Evolutionary conservation across 1,140 invertebrate species (phyloP).

Genomic region (Cotesia glomerata): DNA sequence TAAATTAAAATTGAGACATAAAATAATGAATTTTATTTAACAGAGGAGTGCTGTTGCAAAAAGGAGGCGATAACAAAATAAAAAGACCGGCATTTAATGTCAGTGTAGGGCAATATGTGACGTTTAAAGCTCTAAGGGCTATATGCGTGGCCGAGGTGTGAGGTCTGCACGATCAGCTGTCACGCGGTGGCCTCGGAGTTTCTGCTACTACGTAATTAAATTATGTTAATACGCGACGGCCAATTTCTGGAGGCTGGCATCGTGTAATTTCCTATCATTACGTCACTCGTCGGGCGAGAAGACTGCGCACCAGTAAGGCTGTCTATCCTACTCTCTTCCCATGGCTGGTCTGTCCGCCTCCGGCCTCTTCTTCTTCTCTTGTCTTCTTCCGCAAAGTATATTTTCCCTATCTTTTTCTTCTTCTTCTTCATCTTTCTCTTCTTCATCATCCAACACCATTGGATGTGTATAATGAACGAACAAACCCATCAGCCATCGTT

Average conservation of each 20-base stretch:
- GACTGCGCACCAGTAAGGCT: conserved; percentile 4
- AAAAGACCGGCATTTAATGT: background rate
- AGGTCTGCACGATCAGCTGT: conserved; percentile 31
- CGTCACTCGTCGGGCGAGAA: conserved; percentile 37
- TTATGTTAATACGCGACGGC: conserved; percentile 39
- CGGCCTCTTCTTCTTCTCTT: conserved; percentile 10
- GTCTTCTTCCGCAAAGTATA: no score
- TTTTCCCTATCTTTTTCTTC: no score
- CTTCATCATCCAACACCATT: no score
- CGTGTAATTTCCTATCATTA: conserved; percentile 44
- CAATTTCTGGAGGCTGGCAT: conserved; percentile 33
- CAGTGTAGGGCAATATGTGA: background rate
- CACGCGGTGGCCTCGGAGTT: conserved; percentile 29
- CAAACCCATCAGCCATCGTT: conserved; percentile 19
- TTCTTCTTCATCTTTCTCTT: no score
- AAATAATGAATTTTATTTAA: no score
- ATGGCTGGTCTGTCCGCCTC: conserved; percentile 17
- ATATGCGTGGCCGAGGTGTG: conserved; percentile 29
- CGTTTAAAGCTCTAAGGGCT: background rate
- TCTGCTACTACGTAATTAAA: conserved; percentile 46
- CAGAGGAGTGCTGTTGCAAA: background rate
- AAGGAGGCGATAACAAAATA: background rate
- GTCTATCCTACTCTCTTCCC: conserved; percentile 27
- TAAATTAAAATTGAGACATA: no score
- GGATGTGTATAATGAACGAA: conserved; percentile 15